Evolutionary conservation across 2,888 invertebrate species (phyloP).

Genomic region (Mylabris sibirica): DNA sequence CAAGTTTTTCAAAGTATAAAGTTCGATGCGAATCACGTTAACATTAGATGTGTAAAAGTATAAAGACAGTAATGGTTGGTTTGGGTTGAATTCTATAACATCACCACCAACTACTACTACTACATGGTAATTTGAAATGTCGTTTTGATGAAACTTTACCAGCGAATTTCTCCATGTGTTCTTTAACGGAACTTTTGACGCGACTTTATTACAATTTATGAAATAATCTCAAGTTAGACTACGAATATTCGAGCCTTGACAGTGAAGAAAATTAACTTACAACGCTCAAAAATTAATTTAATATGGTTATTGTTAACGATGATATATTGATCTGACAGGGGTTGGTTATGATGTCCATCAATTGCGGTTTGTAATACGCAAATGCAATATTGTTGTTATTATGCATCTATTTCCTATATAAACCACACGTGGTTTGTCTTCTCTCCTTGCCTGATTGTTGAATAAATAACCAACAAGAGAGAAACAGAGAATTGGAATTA

Average conservation of each 20-base stretch:
- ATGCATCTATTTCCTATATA: background rate
- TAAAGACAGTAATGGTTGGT: background rate
- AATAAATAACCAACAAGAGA: background rate
- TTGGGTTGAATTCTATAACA: background rate
- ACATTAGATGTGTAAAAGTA: slow-evolving; percentile 3
- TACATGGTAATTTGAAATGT: background rate
- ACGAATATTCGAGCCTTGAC: background rate
- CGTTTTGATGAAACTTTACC: background rate
- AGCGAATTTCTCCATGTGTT: background rate
- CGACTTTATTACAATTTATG: background rate
- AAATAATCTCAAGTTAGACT: background rate
- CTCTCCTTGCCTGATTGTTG: background rate
- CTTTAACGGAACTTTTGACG: background rate
- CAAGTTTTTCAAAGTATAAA: background rate
- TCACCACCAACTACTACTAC: background rate
- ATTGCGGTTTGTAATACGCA: background rate
- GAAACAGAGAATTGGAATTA: background rate
- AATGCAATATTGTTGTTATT: background rate
- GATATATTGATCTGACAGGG: background rate
- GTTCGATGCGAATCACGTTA: slow-evolving; percentile 1
- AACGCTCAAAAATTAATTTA: too few relatives aligned
- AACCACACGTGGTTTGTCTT: background rate
- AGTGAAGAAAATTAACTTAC: background rate
- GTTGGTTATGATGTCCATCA: background rate
- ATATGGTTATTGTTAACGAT: background rate